These are phyloP conservation scores for Tinea semifulvella DNA, from an alignment of 2,888 invertebrate genomes.

Conservation along the genomic window DNA sequence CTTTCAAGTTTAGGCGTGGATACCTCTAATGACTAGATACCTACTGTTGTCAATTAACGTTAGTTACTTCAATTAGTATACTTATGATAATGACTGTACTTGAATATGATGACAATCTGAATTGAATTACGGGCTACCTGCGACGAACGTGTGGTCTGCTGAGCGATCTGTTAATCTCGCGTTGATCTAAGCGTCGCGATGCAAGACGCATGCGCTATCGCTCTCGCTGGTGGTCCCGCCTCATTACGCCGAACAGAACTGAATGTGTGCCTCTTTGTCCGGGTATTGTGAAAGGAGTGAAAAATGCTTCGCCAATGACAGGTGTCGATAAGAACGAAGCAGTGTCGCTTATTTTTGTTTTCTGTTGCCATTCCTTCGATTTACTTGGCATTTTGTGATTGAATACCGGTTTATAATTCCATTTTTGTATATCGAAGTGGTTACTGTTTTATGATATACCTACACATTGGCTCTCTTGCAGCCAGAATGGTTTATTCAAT, in stretches of 20 bases:
- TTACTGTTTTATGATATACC: too few relatives aligned
- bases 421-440: not conserved
- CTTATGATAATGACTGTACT: too few relatives aligned
- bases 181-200: slow-evolving; percentile 41
- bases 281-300: slow-evolving; percentile 51
- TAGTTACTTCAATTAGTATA: too few relatives aligned
- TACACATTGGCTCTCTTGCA: too few relatives aligned
- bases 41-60: too few relatives aligned
- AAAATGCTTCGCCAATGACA: slow-evolving; percentile 57
- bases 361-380: not conserved
- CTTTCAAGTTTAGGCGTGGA: too few relatives aligned
- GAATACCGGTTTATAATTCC: slow-evolving; percentile 1
- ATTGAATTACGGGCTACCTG: slow-evolving; percentile 64
- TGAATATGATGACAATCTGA: slow-evolving; percentile 62
- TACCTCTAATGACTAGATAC: too few relatives aligned
- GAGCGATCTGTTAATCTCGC: slow-evolving; percentile 53
- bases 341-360: slow-evolving; percentile 8
- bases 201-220: slow-evolving; percentile 46
- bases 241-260: slow-evolving; percentile 51
- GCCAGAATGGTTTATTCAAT: slow-evolving; percentile 56
- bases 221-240: slow-evolving; percentile 52
- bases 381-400: slow-evolving; percentile 9
- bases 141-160: slow-evolving; percentile 59
- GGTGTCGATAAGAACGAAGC: slow-evolving; percentile 46
- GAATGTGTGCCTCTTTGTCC: slow-evolving; percentile 32